A percentile compares a stretch with the other conserved stretches of the same genome.
Conservation (phyloP, 2,797 vertebrate genomes). For the Steatocranus sp. region DNA sequence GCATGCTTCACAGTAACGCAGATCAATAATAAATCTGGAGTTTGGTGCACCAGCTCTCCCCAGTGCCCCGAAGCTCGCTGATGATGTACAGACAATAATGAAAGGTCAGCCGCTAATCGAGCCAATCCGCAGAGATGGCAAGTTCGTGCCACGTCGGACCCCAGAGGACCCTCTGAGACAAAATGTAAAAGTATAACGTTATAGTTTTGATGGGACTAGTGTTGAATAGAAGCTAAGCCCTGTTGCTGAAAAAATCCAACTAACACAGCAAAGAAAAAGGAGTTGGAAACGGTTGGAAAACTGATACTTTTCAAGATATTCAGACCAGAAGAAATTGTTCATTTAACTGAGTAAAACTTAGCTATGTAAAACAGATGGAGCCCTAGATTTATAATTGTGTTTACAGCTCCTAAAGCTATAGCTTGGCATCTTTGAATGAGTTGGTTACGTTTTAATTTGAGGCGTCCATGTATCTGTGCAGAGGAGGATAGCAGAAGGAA, state of each 20-base stretch:
- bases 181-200: constrained; percentile 9
- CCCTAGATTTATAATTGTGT: constrained; percentile 11
- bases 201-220: constrained; percentile 4
- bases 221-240: neutral
- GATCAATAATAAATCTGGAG: constrained; percentile 49
- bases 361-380: constrained; percentile 30
- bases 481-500: neutral
- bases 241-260: neutral
- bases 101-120: constrained; percentile 57
- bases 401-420: constrained; percentile 6
- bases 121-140: constrained; percentile 3
- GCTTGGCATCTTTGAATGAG: constrained; percentile 5
- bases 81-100: constrained; percentile 39
- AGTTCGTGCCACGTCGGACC: constrained; percentile 14
- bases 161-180: neutral
- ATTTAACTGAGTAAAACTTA: neutral
- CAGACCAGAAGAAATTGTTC: neutral
- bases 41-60: constrained; percentile 16
- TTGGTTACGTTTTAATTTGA: neutral
- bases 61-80: constrained; percentile 1
- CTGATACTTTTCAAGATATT: neutral
- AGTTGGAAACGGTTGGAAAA: neutral
- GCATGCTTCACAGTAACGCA: neutral
- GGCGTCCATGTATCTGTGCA: neutral
- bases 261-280: neutral